Evolutionary conservation across 2,113 vertebrate genomes (phyloP), one percentile per base, ranked within the genome.

Genomic region (Chloroceryle aenea): DNA sequence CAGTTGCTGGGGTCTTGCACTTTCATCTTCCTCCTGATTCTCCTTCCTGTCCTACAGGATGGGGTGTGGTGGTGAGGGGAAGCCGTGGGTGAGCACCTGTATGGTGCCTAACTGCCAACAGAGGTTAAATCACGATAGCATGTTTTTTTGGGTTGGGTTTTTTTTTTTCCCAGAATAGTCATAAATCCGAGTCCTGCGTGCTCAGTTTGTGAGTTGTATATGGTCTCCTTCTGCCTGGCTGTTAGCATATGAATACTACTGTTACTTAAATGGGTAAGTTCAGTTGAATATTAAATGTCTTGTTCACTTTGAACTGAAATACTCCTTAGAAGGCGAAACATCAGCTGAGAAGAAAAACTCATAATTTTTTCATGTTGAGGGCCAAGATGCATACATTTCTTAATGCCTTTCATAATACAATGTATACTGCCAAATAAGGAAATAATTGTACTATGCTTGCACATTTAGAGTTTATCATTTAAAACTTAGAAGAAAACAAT

Each of bases 401-500:
- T 42, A 84, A 50, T 34, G 27, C 61, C 15, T 64, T 43, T 72
- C 8, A 13, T 69, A 79, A 55, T 66, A 30, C 5, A 23, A n/a
- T 58, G n/a, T 56, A 68, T 45, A 29, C 29, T 62, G 50, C 30
- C 47, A 78, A 64, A 32, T 19, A 47, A 91, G 42, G 42, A 43
- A 43, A 13, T 18, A 79, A 40, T 26, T 68, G 23, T n/a, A 56
- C 61, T 71, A 58, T 94, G 42, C 55, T 96, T 96, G 55, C 2
- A 7, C 26, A 66, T 85, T 67, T 73, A 21, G 69, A 72, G 38
- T 56, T 96, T 81, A 42, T 87, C 26, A 75, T 81, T 93, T 87
- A 90, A 87, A 53, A 87, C 72, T 88, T 94, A 84, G 86, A 86
- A 87, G 78, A 53, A 92, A 83, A 95, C 52, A 66, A 38, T 89